Evolutionary conservation across 2,113 vertebrate species (phyloP).

Genomic region (Crotophaga sulcirostris): DNA sequence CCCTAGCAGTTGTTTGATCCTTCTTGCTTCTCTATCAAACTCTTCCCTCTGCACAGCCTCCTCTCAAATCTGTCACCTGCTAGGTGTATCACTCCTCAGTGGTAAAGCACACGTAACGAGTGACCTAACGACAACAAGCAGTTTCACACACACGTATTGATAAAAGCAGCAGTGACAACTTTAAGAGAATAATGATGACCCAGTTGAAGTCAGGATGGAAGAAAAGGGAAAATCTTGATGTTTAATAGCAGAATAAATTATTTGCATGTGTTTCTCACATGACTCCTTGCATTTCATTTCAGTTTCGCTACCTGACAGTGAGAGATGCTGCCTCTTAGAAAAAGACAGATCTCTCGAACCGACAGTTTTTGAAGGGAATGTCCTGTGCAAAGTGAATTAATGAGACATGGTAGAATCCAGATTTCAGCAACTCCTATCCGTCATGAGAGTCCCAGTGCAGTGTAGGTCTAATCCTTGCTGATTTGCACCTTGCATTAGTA

Average conservation of each 20-base stretch:
- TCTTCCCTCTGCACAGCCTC: background rate
- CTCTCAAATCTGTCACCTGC: background rate
- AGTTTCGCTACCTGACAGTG: background rate
- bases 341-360: background rate
- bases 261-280: background rate
- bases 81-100: background rate
- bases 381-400: background rate
- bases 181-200: background rate
- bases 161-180: background rate
- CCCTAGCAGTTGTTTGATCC: background rate
- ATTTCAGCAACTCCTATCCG: background rate
- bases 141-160: background rate
- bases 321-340: background rate
- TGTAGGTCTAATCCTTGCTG: background rate
- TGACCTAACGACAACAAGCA: background rate
- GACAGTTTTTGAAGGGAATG: background rate
- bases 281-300: background rate
- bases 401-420: background rate
- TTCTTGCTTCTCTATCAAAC: background rate
- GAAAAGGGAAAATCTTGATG: background rate
- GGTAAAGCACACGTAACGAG: rapidly evolving
- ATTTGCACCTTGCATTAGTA: background rate
- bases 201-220: background rate
- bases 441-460: background rate
- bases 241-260: background rate